phyloP scores from a whole-genome alignment of 2,797 vertebrate species.

The Buphagus erythrorhynchus region DNA sequence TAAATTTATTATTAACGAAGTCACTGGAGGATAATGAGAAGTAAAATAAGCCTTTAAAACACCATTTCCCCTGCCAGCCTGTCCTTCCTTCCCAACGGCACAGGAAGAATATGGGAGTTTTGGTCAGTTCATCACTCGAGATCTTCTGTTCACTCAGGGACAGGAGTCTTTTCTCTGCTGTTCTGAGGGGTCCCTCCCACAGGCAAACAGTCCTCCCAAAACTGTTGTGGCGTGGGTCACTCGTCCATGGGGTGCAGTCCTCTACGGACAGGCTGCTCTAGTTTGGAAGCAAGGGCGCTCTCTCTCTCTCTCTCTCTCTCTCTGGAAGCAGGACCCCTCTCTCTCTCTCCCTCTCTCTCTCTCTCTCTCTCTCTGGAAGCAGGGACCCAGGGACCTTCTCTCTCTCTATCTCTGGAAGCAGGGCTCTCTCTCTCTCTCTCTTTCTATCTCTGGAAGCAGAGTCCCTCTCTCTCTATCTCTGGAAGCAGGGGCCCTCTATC shows the following conservation, averaged over 20 bases:
- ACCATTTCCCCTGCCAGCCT: background rate
- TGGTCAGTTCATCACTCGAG: background rate
- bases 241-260: rapidly evolving
- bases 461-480: too few relatives aligned
- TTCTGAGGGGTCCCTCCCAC: background rate
- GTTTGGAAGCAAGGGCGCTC: background rate
- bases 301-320: too few relatives aligned
- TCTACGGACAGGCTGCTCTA: background rate
- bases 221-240: background rate
- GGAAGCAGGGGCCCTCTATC: too few relatives aligned
- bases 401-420: too few relatives aligned
- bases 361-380: too few relatives aligned
- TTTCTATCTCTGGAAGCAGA: too few relatives aligned
- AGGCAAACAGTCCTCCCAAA: background rate
- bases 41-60: background rate
- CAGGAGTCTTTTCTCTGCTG: background rate
- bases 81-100: background rate
- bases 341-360: too few relatives aligned
- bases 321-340: background rate
- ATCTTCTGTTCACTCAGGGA: background rate
- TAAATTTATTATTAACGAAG: background rate
- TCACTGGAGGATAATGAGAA: background rate
- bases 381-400: too few relatives aligned
- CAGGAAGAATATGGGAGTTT: background rate
- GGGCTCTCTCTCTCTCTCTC: too few relatives aligned